Base-by-base conservation (phyloP, 2,888 invertebrate species). In the Andrena minutula region DNA sequence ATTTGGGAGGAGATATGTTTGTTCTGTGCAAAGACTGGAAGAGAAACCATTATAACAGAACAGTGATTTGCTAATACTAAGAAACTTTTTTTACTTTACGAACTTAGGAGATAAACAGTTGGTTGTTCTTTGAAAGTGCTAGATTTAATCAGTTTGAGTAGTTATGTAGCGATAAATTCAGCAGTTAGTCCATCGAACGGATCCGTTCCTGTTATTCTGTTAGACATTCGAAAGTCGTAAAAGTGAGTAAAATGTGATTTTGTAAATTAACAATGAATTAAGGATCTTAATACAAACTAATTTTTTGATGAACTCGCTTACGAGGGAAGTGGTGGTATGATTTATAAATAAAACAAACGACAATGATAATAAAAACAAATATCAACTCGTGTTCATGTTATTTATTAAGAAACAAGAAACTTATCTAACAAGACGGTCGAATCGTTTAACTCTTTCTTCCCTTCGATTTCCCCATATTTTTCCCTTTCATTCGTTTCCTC, bases 401-500 rank as follows among this genome's bases (percentile, higher is more conserved):
- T 86, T 86, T 84, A 84, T 86, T 84, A 75, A 76, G 73, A 60
- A 69, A 64, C 61, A 76, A 75, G 63, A 63, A 66, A 75, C 49
- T 16, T 65, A 53, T 35, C 35, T 35, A 16, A 51, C 20, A 75
- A 64, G 28, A 4, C 7, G 28, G 66, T 30, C 10, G 30, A 64
- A 28, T 41, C 10, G 12, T 68, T 78, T 23, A 78, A 35, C 71
- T 47, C 49, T 56, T 73, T 56, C 41, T 66, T 16, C 66, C 79
- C n/a, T 70, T 41, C 41, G 41, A 41, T 16, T 16, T 82, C 71
- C 84, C 87, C 85, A 89, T 89, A 58, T 88, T 81, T 77, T 89
- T 90, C 71, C 93, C 93, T 92, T 97, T 96, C 88, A 98, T 95
- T 58, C 98, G 95, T 90, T 97, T 96, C 77, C 98, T 95, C 61